These are phyloP conservation scores for Mayetiola destructor DNA, from an alignment of 2,888 invertebrate genomes.

Conservation along the genomic window DNA sequence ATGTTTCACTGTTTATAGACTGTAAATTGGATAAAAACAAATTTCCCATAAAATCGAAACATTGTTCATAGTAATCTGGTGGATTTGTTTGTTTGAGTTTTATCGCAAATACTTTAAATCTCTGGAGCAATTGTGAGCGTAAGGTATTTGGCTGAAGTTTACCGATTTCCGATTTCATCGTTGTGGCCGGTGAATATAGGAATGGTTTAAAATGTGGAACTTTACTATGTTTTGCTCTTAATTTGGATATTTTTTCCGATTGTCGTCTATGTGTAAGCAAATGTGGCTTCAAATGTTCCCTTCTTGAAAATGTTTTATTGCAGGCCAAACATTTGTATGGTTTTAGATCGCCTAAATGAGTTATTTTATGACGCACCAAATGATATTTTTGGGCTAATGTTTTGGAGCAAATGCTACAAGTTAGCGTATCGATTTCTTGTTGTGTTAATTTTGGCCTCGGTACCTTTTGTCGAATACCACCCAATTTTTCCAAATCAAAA, in stretches of 20 bases:
- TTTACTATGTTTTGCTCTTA: neutral
- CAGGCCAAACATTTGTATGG: slow-evolving; percentile 8
- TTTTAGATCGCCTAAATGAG: slow-evolving; percentile 3
- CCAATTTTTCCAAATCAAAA: neutral
- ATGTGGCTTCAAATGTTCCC: neutral
- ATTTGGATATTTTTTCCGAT: neutral
- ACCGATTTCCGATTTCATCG: neutral
- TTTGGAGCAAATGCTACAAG: slow-evolving; percentile 2
- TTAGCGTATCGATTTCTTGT: neutral
- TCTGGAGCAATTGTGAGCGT: neutral
- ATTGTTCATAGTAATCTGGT: slow-evolving; percentile 5
- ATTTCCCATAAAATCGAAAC: slow-evolving; percentile 4
- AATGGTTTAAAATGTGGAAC: neutral
- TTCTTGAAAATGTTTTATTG: neutral
- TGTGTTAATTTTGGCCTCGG: neutral
- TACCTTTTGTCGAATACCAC: neutral
- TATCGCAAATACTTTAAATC: slow-evolving; percentile 9
- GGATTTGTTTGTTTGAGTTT: neutral
- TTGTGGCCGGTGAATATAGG: neutral
- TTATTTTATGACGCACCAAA: neutral
- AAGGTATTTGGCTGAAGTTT: neutral
- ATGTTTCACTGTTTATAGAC: neutral
- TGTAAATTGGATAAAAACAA: neutral
- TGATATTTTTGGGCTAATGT: slow-evolving; percentile 1
- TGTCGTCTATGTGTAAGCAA: neutral